phyloP scores from a whole-genome alignment of 1,140 invertebrate species.

The Delia radicum region DNA sequence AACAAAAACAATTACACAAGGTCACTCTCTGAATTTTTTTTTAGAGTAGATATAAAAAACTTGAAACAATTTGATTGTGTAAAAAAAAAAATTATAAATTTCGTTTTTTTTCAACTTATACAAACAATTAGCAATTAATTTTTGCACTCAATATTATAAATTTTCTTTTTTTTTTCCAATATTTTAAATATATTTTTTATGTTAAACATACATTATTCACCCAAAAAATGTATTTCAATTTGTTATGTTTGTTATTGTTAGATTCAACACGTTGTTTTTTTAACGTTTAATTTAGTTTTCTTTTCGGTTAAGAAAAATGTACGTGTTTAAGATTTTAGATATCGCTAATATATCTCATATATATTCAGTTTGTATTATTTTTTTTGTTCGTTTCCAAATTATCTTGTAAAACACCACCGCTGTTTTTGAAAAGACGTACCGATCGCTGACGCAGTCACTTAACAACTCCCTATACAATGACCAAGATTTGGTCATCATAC shows the following conservation, averaged over 20 bases:
- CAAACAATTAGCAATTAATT: conserved; percentile 8
- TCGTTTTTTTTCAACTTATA: neutral
- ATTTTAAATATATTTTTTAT: neutral
- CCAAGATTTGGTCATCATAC: conserved; percentile 6
- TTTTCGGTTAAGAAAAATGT: neutral
- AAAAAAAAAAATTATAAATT: neutral
- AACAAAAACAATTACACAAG: neutral
- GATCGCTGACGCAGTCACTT: conserved; percentile 13
- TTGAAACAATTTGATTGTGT: no score
- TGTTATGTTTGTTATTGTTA: neutral
- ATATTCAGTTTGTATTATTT: neutral
- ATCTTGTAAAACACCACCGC: neutral
- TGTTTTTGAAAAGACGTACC: neutral
- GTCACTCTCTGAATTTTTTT: neutral
- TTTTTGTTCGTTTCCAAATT: neutral
- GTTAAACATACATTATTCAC: neutral
- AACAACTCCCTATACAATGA: neutral
- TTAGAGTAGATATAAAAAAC: neutral
- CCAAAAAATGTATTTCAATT: neutral
- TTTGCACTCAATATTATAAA: conserved; percentile 10
- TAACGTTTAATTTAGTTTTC: neutral
- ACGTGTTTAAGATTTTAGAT: neutral
- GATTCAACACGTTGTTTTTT: neutral
- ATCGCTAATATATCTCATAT: neutral
- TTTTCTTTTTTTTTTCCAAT: neutral